phyloP scores from a whole-genome alignment of 1,140 invertebrate species.

The Aphelenchoides besseyi region DNA sequence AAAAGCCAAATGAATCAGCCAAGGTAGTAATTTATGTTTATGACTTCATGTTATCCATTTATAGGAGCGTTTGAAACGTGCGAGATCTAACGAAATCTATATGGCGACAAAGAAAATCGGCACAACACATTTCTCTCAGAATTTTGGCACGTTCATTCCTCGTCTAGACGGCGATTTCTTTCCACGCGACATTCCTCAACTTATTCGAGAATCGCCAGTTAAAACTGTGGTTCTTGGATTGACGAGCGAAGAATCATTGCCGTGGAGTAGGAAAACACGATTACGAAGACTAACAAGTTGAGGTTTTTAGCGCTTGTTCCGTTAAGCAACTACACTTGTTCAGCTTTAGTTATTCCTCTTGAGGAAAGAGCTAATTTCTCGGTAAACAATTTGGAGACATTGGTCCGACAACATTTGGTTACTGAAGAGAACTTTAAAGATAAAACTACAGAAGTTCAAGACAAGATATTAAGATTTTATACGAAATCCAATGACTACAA shows the following conservation, averaged over 20 bases:
- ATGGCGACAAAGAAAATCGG: neutral
- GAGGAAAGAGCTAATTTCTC: neutral
- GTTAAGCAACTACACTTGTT: neutral
- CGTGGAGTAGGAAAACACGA: constrained; percentile 18
- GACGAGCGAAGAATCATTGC: constrained; percentile 11
- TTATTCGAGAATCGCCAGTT: constrained; percentile 7
- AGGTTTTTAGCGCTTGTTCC: neutral
- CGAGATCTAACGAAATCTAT: neutral
- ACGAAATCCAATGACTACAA: neutral
- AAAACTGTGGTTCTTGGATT: constrained; percentile 14
- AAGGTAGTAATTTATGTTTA: neutral
- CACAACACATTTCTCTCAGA: neutral
- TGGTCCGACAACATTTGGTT: constrained; percentile 7
- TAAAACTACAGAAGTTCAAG: constrained; percentile 7
- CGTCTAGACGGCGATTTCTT: constrained; percentile 33
- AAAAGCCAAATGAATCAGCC: neutral
- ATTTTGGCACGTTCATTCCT: constrained; percentile 15
- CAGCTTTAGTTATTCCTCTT: neutral
- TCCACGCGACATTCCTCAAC: constrained; percentile 15
- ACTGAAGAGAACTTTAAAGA: neutral
- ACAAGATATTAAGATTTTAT: constrained; percentile 15
- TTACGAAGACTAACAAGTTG: neutral
- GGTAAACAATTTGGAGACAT: neutral
- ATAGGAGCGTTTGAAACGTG: constrained; percentile 12
- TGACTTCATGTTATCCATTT: neutral